Evolutionary conservation across 2,113 vertebrate genomes (phyloP), one percentile per base, ranked within the genome.

Genomic region (Speoplatyrhinus poulsoni): DNA sequence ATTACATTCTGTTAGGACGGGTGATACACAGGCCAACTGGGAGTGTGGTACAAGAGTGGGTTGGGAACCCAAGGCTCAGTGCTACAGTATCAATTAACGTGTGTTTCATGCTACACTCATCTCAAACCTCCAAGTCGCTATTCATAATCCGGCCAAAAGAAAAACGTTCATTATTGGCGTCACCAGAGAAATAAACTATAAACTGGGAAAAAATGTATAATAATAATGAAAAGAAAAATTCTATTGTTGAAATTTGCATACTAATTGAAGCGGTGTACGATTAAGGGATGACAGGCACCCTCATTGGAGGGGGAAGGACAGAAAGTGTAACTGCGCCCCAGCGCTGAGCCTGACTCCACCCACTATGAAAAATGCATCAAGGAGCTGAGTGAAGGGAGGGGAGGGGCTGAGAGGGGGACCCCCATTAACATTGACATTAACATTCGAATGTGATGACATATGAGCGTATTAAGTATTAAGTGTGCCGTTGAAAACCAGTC

Each of bases 201-300:
- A 63, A 26, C 26, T 26, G 2, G 26, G 26, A 26, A 26, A 26
- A 26, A 26, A 26, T 26, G 26, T 26, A 26, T 3, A 26, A 26
- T 41, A 7, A 41, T 26, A 26, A 41, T 41, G 36, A 41, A 41
- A 41, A 41, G 26, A 41, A 41, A 8, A 41, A 41, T 77, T 60
- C 52, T 62, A 72, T 64, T 73, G 70, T 69, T 55, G 60, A 76
- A 82, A 90, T 91, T 76, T 86, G 80, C 87, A 90, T 89, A 80
- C 76, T 89, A 86, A 91, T 84, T 86, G 79, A 82, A 80, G 77
- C 17, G 16, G 71, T 53, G 70, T 79, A 62, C 77, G 79, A 17
- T 86, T 77, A 75, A 63, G 60, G 73, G 75, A 67, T 80, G 79
- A 77, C 73, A 75, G 83, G 71, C 72, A 61, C 67, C 67, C 72